Conservation (phyloP, 2,888 invertebrate genomes). For the Nebria brevicollis region DNA sequence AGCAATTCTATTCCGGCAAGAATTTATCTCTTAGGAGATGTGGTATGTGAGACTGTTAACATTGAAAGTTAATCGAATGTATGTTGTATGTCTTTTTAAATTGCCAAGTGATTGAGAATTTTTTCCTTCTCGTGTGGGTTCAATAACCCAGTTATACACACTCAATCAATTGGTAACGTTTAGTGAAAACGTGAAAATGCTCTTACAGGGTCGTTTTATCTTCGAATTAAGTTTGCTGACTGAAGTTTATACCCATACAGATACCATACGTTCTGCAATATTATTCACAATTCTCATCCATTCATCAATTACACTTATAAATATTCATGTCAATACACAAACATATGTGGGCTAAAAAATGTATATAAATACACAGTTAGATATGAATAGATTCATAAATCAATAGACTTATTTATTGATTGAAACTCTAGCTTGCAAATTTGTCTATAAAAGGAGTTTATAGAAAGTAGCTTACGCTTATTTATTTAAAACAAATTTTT, state of each 20-base stretch:
- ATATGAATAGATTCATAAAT: neutral
- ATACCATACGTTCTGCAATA: neutral
- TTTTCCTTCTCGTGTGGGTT: neutral
- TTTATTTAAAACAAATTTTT: neutral
- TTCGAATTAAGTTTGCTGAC: neutral
- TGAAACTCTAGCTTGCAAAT: neutral
- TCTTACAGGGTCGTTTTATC: neutral
- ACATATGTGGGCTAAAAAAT: neutral
- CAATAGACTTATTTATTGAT: neutral
- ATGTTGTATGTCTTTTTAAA: constrained; percentile 29
- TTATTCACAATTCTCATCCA: neutral
- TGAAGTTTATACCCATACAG: neutral
- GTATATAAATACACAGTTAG: neutral
- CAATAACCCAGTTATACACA: neutral
- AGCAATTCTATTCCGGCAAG: neutral
- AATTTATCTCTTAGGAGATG: neutral
- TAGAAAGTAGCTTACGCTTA: neutral
- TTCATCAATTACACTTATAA: neutral
- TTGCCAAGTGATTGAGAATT: constrained; percentile 33
- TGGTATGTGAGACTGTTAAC: constrained; percentile 12
- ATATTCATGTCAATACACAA: neutral
- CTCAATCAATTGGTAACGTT: neutral
- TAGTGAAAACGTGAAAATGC: neutral
- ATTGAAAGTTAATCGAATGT: constrained; percentile 29
- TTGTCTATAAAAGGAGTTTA: neutral